These are phyloP conservation scores for Sebastes jordani DNA, from an alignment of 2,797 vertebrate genomes.

Conservation along the genomic window DNA sequence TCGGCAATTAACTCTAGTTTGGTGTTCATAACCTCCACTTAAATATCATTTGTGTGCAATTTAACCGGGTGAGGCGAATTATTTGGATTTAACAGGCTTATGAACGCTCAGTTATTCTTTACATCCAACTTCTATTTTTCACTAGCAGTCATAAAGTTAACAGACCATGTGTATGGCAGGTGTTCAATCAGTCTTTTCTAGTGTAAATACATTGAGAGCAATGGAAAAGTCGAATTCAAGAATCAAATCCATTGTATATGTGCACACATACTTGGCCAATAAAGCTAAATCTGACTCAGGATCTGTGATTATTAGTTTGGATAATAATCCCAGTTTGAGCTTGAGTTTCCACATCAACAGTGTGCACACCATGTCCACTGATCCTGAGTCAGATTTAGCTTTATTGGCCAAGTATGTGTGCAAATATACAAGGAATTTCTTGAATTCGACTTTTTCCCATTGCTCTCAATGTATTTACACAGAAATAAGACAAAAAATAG, in stretches of 20 bases:
- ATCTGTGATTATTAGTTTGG: not conserved
- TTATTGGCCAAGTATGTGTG: not conserved
- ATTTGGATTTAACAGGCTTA: too few species aligned
- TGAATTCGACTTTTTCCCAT: not conserved
- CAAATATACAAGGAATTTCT: not conserved
- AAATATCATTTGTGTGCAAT: not conserved
- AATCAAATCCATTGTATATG: not conserved
- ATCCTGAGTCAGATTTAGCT: not conserved
- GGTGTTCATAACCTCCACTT: not conserved
- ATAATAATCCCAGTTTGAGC: not conserved
- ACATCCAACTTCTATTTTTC: not conserved
- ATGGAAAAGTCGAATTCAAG: not conserved
- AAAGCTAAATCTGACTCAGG: not conserved
- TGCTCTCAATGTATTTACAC: not conserved
- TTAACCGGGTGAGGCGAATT: not conserved
- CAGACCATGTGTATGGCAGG: not conserved
- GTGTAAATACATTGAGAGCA: not conserved
- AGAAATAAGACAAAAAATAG: not conserved
- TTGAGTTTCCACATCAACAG: not conserved
- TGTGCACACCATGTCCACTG: not conserved
- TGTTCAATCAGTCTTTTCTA: not conserved
- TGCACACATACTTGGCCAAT: not conserved
- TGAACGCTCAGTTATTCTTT: not conserved
- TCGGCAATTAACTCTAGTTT: rapidly evolving
- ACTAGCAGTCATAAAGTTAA: too few species aligned